phyloP scores from a whole-genome alignment of 2,797 vertebrate genomes.

The Pseudomugil tenellus region DNA sequence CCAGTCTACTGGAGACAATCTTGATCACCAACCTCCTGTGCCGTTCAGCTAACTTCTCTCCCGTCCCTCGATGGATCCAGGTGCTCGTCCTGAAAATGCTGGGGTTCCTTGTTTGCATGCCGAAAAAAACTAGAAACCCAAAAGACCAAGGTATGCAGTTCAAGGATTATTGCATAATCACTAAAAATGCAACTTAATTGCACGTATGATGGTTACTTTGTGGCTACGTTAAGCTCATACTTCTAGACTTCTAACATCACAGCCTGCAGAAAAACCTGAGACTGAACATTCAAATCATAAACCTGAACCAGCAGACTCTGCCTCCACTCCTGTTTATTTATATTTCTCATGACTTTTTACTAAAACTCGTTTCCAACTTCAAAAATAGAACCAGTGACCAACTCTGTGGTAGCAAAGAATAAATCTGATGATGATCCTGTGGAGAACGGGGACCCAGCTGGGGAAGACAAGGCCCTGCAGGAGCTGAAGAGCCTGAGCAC shows the following conservation, averaged over 20 bases:
- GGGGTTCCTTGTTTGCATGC: slow-evolving; percentile 61
- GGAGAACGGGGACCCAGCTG: background rate
- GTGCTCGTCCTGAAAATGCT: slow-evolving; percentile 68
- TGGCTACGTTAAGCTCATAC: background rate
- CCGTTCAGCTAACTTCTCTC: slow-evolving; percentile 37
- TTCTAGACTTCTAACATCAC: too few relatives aligned
- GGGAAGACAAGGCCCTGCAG: slow-evolving; percentile 47
- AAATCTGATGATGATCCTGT: background rate
- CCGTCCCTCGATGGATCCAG: slow-evolving; percentile 70
- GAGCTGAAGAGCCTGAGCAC: slow-evolving; percentile 71
- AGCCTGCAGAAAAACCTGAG: background rate
- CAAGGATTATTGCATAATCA: background rate
- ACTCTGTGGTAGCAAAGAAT: slow-evolving; percentile 3
- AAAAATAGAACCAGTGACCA: slow-evolving; percentile 34
- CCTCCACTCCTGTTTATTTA: too few relatives aligned
- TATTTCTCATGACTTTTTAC: background rate
- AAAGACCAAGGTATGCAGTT: slow-evolving; percentile 35
- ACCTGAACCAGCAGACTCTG: too few relatives aligned
- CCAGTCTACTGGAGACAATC: slow-evolving; percentile 82
- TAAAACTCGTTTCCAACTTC: background rate
- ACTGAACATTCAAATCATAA: background rate
- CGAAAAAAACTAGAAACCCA: slow-evolving; percentile 33
- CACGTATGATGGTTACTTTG: background rate
- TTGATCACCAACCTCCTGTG: slow-evolving; percentile 78
- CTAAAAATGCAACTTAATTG: accelerated